Conservation (phyloP, 2,797 vertebrate genomes). For the Masticophis lateralis region DNA sequence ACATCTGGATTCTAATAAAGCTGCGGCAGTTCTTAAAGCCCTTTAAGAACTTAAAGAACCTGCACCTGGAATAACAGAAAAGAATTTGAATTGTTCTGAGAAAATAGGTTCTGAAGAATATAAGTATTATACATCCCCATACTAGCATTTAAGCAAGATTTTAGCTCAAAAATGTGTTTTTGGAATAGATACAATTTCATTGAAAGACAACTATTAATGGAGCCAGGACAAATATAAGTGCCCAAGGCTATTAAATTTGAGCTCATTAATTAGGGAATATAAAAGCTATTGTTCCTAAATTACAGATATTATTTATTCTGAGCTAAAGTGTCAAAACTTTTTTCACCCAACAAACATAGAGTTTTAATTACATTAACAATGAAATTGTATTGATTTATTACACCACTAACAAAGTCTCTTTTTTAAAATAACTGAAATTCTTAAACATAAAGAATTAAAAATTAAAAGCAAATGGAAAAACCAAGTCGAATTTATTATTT, state of each 20-base stretch:
- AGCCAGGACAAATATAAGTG: slow-evolving; percentile 23
- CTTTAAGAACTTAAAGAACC: not conserved
- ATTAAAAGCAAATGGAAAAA: not conserved
- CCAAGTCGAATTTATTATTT: not conserved
- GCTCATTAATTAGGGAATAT: slow-evolving; percentile 16
- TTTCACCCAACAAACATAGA: not conserved
- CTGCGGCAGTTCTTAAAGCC: not conserved
- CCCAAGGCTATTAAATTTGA: slow-evolving; percentile 11
- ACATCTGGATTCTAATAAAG: slow-evolving; percentile 22
- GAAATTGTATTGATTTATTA: not conserved
- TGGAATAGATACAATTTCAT: not conserved
- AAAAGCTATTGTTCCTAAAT: slow-evolving; percentile 24
- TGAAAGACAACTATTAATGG: slow-evolving; percentile 17
- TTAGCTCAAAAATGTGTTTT: not conserved
- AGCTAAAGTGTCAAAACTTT: slow-evolving; percentile 25
- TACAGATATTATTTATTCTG: slow-evolving; percentile 18
- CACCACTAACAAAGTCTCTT: not conserved
- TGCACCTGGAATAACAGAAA: not conserved
- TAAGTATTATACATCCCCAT: not conserved
- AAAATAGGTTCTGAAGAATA: not conserved
- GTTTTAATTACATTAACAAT: not conserved
- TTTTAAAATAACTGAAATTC: not conserved
- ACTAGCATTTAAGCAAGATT: slow-evolving; percentile 15
- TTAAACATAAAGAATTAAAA: not conserved
- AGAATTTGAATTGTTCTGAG: not conserved